Evolutionary conservation across 2,797 vertebrate species (phyloP), one percentile per base, ranked within the genome.

Genomic region (Fistularia commersonii): DNA sequence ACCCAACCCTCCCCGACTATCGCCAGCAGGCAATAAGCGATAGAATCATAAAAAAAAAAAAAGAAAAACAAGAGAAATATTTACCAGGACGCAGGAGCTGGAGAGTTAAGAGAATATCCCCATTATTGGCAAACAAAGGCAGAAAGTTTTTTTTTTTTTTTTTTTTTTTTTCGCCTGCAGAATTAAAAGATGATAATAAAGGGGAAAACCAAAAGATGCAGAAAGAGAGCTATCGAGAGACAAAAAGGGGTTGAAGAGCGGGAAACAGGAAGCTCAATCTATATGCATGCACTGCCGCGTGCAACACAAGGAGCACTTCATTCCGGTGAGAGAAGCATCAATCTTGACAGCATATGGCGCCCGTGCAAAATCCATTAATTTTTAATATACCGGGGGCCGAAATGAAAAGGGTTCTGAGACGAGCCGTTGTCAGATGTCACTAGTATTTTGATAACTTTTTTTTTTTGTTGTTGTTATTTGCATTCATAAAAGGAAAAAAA

Each of bases 351-450:
- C 85, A 85, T 88, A 89, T 88, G 87, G 79, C 74, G 48, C 81
- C 77, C 82, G 81, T 85, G 85, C 80, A 85, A 90, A 88, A 90
- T 84, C 87, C 87, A 90, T 90, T 90, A 87, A 88, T 90, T 90
- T 90, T 89, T 88, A 90, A 91, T 90, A 88, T 82, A 89, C 77
- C 75, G 64, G 81, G 72, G 56, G 56, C 69, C 79, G 85, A 82
- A 91, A 88, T 87, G 84, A 88, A 88, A 90, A 85, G 84, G 81
- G 83, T 88, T 83, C 79, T 11, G 76, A 88, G 88, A 88, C 87
- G 84, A 84, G 85, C 84, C 83, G 88, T 89, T 89, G 89, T 90
- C 89, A 89, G 82, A 89, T 88, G 89, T 87, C 88, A 88, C 83
- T 85, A 69, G 81, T 88, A 84, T 90, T 89, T 88, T 89, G 82